These are phyloP conservation scores for Andrena praecox DNA, from an alignment of 2,888 invertebrate species.

Conservation along the genomic window DNA sequence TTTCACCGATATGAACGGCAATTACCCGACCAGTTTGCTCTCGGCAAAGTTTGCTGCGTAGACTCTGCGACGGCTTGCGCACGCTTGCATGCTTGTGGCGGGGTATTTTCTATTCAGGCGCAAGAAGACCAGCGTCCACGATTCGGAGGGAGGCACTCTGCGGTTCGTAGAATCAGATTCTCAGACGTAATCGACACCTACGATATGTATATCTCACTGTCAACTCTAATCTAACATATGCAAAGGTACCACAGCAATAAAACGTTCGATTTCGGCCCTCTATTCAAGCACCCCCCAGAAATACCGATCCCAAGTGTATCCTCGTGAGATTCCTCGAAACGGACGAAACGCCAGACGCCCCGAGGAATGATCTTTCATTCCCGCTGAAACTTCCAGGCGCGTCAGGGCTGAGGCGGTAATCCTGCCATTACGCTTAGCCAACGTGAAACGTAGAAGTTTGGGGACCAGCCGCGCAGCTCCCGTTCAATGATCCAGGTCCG, in stretches of 20 bases:
- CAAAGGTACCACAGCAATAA: too few relatives aligned
- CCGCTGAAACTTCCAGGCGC: background rate
- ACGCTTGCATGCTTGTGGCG: background rate
- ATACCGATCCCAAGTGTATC: too few relatives aligned
- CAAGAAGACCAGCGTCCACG: background rate
- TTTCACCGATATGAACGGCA: slow-evolving; percentile 12
- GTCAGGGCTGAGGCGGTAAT: slow-evolving; percentile 12
- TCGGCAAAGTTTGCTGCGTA: slow-evolving; percentile 8
- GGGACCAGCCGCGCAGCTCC: background rate
- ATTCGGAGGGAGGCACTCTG: too few relatives aligned
- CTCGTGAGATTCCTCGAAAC: too few relatives aligned
- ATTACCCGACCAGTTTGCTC: slow-evolving; percentile 28
- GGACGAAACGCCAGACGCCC: background rate
- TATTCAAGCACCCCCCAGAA: too few relatives aligned
- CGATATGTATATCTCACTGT: too few relatives aligned
- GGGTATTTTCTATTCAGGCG: background rate
- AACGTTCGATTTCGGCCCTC: too few relatives aligned
- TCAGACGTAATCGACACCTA: too few relatives aligned
- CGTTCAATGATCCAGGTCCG: background rate
- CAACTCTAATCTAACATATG: too few relatives aligned
- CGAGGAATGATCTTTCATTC: background rate
- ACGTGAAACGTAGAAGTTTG: slow-evolving; percentile 22
- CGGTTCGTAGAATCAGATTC: too few relatives aligned
- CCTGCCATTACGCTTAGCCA: slow-evolving; percentile 10
- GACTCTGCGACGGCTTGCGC: background rate